These are phyloP conservation scores for Chondrosia reniformis DNA, from an alignment of 37 sponge, comb jelly and placozoan species.

Conservation along the genomic window DNA sequence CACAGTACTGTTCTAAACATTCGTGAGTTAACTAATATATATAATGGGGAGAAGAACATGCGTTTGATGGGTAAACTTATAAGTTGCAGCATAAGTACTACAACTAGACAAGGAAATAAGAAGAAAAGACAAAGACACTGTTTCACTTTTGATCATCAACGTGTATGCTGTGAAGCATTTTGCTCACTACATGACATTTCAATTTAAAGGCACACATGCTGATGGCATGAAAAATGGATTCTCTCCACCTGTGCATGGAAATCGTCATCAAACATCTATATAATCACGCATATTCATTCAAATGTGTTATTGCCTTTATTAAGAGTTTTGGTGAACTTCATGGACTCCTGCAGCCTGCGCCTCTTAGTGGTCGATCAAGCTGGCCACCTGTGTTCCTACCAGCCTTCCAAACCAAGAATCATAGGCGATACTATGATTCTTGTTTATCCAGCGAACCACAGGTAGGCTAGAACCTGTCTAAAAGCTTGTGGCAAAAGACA, in stretches of 20 bases:
- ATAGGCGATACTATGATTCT: constrained; percentile 3
- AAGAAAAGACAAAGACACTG: not conserved
- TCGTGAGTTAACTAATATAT: constrained; percentile 27
- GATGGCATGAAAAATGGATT: constrained; percentile 25
- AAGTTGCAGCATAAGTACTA: not conserved
- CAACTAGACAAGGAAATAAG: constrained; percentile 14
- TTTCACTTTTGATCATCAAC: constrained; percentile 29
- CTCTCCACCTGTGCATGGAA: constrained; percentile 19
- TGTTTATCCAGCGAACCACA: not conserved
- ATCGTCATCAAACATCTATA: not conserved
- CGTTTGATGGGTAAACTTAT: constrained; percentile 28
- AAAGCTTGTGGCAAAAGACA: constrained; percentile 16
- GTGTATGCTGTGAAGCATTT: constrained; percentile 27
- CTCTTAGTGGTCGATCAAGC: constrained; percentile 7
- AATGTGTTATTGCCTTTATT: constrained; percentile 6
- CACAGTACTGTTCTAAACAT: not conserved
- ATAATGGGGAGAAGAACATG: constrained; percentile 29
- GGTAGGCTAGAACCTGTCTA: not conserved
- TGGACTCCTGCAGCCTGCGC: constrained; percentile 11
- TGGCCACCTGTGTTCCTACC: constrained; percentile 32
- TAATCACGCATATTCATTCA: constrained; percentile 2
- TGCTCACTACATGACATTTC: constrained; percentile 21
- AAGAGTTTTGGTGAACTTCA: constrained; percentile 14
- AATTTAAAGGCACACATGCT: constrained; percentile 14
- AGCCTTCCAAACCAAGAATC: not conserved